Percentiles rank a stretch among this genome's conserved stretches.
Evolutionary conservation across 92 coral and sea anemone genomes (phyloP).

Genomic region (Anthopleura xanthogrammica): DNA sequence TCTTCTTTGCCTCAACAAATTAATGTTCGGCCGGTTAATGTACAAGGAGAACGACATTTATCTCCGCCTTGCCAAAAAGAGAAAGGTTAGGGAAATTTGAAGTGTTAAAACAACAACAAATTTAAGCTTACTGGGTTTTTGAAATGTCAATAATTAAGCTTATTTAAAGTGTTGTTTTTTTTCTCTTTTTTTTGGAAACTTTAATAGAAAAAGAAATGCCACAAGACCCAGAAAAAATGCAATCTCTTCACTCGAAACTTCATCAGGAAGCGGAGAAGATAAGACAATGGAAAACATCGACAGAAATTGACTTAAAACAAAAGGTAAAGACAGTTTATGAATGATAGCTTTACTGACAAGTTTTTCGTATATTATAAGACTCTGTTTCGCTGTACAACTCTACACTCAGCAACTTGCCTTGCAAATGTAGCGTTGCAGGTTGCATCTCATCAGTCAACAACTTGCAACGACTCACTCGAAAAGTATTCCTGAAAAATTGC

Average conservation of each 20-base stretch:
- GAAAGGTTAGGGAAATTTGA: slow-evolving; percentile 55
- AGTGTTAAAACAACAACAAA: background rate
- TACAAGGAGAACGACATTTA: slow-evolving; percentile 63
- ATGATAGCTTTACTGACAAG: background rate
- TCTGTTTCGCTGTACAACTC: too few relatives aligned
- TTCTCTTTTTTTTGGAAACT: background rate
- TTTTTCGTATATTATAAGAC: too few relatives aligned
- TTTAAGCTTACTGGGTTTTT: background rate
- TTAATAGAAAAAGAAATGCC: slow-evolving; percentile 60
- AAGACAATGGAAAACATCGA: slow-evolving; percentile 93
- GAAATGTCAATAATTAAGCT: background rate
- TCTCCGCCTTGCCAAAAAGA: slow-evolving; percentile 89
- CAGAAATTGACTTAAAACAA: slow-evolving; percentile 91
- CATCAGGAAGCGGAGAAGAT: slow-evolving; percentile 99
- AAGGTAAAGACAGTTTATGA: slow-evolving; percentile 54
- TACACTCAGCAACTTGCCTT: too few relatives aligned
- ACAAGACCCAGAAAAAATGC: slow-evolving; percentile 84
- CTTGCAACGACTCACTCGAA: too few relatives aligned
- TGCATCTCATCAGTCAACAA: too few relatives aligned
- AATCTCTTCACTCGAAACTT: slow-evolving; percentile 89
- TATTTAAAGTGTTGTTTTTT: background rate
- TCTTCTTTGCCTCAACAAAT: slow-evolving; percentile 50
- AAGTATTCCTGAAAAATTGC: too few relatives aligned
- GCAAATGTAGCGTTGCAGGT: too few relatives aligned
- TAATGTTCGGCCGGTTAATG: slow-evolving; percentile 61